Evolutionary conservation across 2,113 vertebrate species (phyloP).

Genomic region (Nibea coibor): DNA sequence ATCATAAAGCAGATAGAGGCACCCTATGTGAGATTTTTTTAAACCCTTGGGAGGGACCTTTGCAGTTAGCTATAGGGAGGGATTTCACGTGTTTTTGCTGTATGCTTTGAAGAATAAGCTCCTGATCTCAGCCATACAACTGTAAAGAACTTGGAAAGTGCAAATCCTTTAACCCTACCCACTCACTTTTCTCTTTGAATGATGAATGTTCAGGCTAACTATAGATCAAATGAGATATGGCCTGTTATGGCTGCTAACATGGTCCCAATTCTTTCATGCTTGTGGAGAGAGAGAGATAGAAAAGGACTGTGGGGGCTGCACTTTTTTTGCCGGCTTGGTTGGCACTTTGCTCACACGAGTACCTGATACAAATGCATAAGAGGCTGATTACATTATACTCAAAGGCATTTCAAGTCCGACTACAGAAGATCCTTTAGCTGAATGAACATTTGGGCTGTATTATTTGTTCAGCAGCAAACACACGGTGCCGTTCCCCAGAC

Average conservation of each 20-base stretch:
- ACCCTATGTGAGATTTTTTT: not conserved
- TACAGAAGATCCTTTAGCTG: conserved; percentile 33
- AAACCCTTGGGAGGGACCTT: not conserved
- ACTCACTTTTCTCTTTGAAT: conserved; percentile 12
- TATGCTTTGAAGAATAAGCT: conserved; percentile 40
- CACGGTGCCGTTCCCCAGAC: conserved; percentile 46
- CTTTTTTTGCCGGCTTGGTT: not conserved
- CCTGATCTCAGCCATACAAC: conserved; percentile 1
- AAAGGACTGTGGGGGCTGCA: not conserved
- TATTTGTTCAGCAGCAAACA: conserved; percentile 68
- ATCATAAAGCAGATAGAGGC: conserved; percentile 2
- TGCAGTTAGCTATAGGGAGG: conserved; percentile 1
- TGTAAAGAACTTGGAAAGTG: conserved; percentile 25
- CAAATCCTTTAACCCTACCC: conserved; percentile 26
- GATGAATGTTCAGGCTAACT: conserved; percentile 9
- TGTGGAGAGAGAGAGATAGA: not conserved
- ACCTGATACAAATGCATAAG: conserved; percentile 14
- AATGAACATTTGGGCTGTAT: conserved; percentile 36
- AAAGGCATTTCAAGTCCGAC: conserved; percentile 41
- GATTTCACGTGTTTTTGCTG: conserved; percentile 10
- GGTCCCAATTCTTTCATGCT: conserved; percentile 7
- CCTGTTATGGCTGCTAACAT: not conserved
- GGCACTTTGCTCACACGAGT: conserved; percentile 1
- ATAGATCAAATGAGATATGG: conserved; percentile 38
- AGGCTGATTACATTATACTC: conserved; percentile 40